phyloP scores from a whole-genome alignment of 1,140 invertebrate genomes.

The Limonius californicus region DNA sequence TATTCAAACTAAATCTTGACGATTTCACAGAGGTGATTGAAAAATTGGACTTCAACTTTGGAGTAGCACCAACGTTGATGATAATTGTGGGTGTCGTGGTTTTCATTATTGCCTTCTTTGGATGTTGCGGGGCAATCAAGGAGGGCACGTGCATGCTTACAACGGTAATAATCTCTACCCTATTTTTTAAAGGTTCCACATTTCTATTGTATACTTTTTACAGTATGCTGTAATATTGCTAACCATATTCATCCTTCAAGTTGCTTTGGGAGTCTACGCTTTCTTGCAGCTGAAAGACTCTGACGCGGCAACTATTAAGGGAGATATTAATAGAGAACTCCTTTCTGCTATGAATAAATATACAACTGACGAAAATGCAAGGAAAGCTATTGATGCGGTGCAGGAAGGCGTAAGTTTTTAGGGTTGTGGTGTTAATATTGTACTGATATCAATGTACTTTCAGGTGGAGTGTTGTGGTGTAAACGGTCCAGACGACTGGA shows the following conservation, averaged over 20 bases:
- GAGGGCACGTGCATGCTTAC: conserved; percentile 80
- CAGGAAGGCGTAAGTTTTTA: conserved; percentile 52
- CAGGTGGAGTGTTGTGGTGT: conserved; percentile 65
- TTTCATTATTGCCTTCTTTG: conserved; percentile 79
- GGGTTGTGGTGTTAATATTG: background rate
- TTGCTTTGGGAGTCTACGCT: conserved; percentile 48
- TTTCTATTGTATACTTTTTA: conserved; percentile 16
- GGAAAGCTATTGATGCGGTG: conserved; percentile 50
- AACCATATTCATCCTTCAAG: conserved; percentile 52
- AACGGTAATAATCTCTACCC: conserved; percentile 52
- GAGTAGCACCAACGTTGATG: conserved; percentile 65
- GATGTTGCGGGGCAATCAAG: conserved; percentile 80
- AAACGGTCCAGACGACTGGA: conserved; percentile 48
- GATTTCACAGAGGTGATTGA: conserved; percentile 25
- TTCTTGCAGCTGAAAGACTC: conserved; percentile 45
- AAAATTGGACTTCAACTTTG: conserved; percentile 28
- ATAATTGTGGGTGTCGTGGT: conserved; percentile 76
- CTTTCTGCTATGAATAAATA: conserved; percentile 48
- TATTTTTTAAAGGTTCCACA: background rate
- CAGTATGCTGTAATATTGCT: conserved; percentile 52
- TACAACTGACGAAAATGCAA: conserved; percentile 34
- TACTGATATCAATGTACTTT: conserved; percentile 27
- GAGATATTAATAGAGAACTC: conserved; percentile 21
- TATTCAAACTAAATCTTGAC: conserved; percentile 40
- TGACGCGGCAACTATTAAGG: conserved; percentile 3